Evolutionary conservation across 2,113 vertebrate genomes (phyloP).

Genomic region (Phylloscopus trochilus): DNA sequence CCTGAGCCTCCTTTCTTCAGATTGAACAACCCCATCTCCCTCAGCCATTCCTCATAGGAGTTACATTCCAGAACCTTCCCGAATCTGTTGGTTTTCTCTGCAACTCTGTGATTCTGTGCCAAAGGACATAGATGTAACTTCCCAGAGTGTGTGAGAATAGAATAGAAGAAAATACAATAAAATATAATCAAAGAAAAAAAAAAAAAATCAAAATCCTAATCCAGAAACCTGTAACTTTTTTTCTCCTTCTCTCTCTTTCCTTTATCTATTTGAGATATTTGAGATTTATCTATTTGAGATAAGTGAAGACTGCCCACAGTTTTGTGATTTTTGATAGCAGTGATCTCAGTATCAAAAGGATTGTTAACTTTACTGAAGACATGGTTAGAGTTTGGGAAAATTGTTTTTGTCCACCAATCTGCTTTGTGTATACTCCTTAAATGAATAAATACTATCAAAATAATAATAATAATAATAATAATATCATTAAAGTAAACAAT

Average conservation of each 20-base stretch:
- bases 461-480: too few species aligned
- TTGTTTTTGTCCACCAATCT: background rate
- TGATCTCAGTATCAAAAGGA: background rate
- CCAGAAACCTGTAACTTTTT: background rate
- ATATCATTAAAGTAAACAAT: background rate
- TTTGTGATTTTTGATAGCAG: background rate
- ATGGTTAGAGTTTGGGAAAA: background rate
- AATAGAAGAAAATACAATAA: background rate
- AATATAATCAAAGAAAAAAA: background rate
- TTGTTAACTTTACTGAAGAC: background rate
- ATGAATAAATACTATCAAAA: background rate
- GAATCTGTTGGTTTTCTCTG: background rate
- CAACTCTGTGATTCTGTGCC: background rate
- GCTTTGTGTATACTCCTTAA: background rate
- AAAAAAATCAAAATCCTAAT: background rate
- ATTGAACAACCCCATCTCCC: accelerated
- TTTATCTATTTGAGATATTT: background rate
- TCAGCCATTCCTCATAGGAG: background rate
- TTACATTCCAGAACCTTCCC: background rate
- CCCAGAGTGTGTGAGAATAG: background rate
- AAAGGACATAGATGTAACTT: background rate
- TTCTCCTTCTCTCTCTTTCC: background rate
- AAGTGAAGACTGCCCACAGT: background rate
- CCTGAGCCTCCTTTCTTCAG: background rate
- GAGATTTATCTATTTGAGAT: background rate